Evolutionary conservation across 1,140 invertebrate species (phyloP), one percentile per base, ranked within the genome.

Genomic region (Zaprionus capensis): DNA sequence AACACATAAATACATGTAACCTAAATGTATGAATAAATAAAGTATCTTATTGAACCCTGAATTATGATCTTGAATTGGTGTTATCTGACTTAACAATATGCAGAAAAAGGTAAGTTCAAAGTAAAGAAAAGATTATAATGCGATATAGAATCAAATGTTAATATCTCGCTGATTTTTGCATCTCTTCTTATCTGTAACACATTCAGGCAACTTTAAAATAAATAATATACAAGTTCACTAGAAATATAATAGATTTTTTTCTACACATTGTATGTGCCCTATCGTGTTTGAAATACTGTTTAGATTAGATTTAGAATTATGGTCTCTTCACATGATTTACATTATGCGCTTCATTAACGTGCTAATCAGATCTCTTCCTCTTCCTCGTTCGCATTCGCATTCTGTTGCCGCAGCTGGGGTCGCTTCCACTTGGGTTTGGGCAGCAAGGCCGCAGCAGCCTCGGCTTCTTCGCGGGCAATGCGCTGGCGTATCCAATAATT

Each of bases 401-500:
- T 34, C 14, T 38, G 22, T 17, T 24, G 20, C 51, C 49, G 20
- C 41, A 28, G 15, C 67, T 81, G 73, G 44, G 76, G 71, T 61
- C 73, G 70, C 17, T 78, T 82, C 81, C 72, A 84, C 62, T 80
- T 84, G 20, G 73, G 41, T 57, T 78, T 74, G 14, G 84, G 84
- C 63, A 84, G 41, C 17, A 88, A 49, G 2, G 82, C 88, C 4
- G 71, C 78, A 9, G 87, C 87, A 11, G 87, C 87, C 61, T 81
- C 84, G 9, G 70, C 77, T 59, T 92, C 91, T 63, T 92, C 91
- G 38, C 74, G 67, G 38, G 91, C 91, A 62, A 92, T 92, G 56
- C 76, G 77, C 36, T 91, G 77, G 55, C 84, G 82, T 69, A 92
- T 91, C 91, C 88, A 91, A 78, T 91, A 90, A 64, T 84, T 88